Conservation (phyloP, 2,888 invertebrate species). For the Pseudococcus viburni region DNA sequence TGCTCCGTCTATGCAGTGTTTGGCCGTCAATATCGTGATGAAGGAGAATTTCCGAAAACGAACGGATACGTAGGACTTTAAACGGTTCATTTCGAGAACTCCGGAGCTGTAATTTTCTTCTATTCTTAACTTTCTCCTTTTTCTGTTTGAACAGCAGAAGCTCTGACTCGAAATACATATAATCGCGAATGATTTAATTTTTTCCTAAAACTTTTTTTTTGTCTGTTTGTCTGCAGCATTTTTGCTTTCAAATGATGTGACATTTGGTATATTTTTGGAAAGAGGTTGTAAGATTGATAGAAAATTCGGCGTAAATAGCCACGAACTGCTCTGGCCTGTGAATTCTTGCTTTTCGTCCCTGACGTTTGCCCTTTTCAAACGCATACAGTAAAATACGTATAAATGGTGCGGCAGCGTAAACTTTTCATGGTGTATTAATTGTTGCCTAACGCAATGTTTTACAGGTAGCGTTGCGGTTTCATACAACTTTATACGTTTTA, state of each 20-base stretch:
- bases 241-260: background rate
- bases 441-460: conserved; percentile 14
- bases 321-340: background rate
- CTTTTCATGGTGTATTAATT: background rate
- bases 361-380: background rate
- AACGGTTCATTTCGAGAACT: background rate
- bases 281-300: background rate
- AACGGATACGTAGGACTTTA: background rate
- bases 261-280: background rate
- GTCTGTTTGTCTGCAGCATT: background rate
- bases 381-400: background rate
- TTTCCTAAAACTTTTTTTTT: background rate
- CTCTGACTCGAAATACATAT: background rate
- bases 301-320: background rate
- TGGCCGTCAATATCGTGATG: too few relatives aligned
- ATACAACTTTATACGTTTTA: conserved; percentile 11
- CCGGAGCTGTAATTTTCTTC: background rate
- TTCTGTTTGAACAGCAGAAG: background rate
- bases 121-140: background rate
- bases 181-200: background rate
- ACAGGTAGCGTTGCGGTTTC: background rate
- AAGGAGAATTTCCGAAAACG: background rate
- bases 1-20: background rate
- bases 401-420: background rate
- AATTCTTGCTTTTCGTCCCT: too few relatives aligned